A percentile compares a stretch with the other conserved stretches of the same genome.
Conservation (phyloP, 2,113 vertebrate species). For the Hippocampus barbouri region DNA sequence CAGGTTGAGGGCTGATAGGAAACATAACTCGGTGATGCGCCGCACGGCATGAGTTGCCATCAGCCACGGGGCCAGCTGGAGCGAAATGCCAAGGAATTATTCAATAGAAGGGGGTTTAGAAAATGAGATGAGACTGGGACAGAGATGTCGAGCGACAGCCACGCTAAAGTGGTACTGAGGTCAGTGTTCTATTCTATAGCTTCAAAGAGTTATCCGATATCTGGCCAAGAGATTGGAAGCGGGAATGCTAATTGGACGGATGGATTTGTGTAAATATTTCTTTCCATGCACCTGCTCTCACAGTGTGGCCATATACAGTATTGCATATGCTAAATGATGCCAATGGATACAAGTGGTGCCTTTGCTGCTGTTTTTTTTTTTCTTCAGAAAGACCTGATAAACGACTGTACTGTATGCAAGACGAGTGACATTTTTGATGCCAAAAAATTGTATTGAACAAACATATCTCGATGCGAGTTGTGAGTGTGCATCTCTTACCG, state of each 20-base stretch:
- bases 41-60: conserved; percentile 23
- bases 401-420: no score
- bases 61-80: not conserved
- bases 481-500: not conserved
- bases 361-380: not conserved
- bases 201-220: conserved; percentile 31
- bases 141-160: not conserved
- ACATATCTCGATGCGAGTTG: not conserved
- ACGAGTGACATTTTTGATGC: no score
- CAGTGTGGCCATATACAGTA: not conserved
- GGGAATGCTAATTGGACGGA: conserved; percentile 7
- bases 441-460: no score
- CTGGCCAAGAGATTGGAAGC: not conserved
- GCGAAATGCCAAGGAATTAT: conserved; percentile 37
- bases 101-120: conserved; percentile 19
- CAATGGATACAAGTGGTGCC: not conserved
- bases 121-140: not conserved
- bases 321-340: not conserved
- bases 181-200: not conserved
- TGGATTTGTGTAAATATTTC: conserved; percentile 12
- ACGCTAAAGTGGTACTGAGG: not conserved
- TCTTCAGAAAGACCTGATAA: not conserved
- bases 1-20: conserved; percentile 23
- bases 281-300: conserved; percentile 2
- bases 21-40: conserved; percentile 49